Percentiles rank a stretch among this genome's conserved stretches.
These are phyloP conservation scores for Periphyllus acericola DNA, from an alignment of 2,888 invertebrate species.

Conservation along the genomic window DNA sequence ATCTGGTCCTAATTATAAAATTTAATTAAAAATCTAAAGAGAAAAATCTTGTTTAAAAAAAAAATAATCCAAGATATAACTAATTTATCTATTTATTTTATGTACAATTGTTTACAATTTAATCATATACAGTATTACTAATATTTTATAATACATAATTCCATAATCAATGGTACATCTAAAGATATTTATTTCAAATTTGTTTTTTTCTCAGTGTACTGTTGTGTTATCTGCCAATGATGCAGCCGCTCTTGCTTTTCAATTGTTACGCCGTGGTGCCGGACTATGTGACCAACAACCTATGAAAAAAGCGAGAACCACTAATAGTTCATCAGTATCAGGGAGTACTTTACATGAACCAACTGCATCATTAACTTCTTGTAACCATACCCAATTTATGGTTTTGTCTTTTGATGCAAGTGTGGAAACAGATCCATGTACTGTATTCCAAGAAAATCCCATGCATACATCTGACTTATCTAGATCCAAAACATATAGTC, in stretches of 20 bases:
- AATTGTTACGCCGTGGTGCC: slow-evolving; percentile 86
- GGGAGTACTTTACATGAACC: slow-evolving; percentile 48
- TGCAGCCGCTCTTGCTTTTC: slow-evolving; percentile 89
- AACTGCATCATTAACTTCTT: slow-evolving; percentile 45
- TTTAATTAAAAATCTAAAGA: background rate
- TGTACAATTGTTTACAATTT: background rate
- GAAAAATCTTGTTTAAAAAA: background rate
- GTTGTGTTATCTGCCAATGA: slow-evolving; percentile 84
- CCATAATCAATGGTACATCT: too few species aligned
- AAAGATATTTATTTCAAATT: slow-evolving; percentile 3
- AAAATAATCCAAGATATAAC: background rate
- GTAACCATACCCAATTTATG: slow-evolving; percentile 15
- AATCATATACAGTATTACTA: background rate
- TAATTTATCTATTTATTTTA: background rate
- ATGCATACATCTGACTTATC: slow-evolving; percentile 40
- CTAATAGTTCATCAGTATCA: slow-evolving; percentile 51
- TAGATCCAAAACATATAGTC: slow-evolving; percentile 35
- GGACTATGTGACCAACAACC: slow-evolving; percentile 80
- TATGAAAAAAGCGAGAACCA: slow-evolving; percentile 78
- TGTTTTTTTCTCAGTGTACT: slow-evolving; percentile 44
- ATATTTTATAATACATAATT: too few species aligned
- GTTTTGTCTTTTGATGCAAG: slow-evolving; percentile 42
- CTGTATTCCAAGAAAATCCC: slow-evolving; percentile 47
- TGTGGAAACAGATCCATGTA: slow-evolving; percentile 42
- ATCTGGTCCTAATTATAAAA: background rate